A percentile compares a stretch with the other conserved stretches of the same genome.
These are phyloP conservation scores for Eristalinus sepulchralis DNA, from an alignment of 2,888 invertebrate genomes.

Conservation along the genomic window DNA sequence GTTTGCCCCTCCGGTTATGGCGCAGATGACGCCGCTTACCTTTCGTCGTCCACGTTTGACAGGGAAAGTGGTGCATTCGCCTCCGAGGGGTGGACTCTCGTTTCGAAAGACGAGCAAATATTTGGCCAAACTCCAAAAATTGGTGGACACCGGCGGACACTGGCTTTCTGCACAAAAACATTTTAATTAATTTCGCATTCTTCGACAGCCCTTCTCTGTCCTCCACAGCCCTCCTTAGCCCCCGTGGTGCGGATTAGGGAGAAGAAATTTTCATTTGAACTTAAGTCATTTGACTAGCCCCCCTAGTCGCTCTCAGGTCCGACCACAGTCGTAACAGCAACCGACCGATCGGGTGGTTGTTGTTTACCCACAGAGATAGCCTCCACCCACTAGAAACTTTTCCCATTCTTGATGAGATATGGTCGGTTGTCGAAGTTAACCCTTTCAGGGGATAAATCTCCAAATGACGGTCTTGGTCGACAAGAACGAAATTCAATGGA, in stretches of 20 bases:
- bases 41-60: slow-evolving; percentile 6
- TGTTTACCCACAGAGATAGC: slow-evolving; percentile 5
- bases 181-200: slow-evolving; percentile 68
- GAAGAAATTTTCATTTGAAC: slow-evolving; percentile 31
- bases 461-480: slow-evolving; percentile 36
- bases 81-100: not conserved
- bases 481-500: slow-evolving; percentile 30
- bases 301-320: not conserved
- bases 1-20: slow-evolving; percentile 38
- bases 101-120: slow-evolving; percentile 36
- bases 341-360: not conserved
- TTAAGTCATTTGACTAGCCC: slow-evolving; percentile 24
- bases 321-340: slow-evolving; percentile 4
- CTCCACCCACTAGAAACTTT: slow-evolving; percentile 4
- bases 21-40: slow-evolving; percentile 30
- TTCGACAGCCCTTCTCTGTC: not conserved
- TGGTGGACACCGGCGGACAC: slow-evolving; percentile 24
- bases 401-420: slow-evolving; percentile 51
- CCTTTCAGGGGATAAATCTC: slow-evolving; percentile 25
- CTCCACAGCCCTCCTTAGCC: not conserved
- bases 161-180: slow-evolving; percentile 41
- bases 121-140: slow-evolving; percentile 53
- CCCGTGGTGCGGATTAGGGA: not conserved
- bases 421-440: slow-evolving; percentile 43
- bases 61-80: not conserved